Evolutionary conservation across 2,888 invertebrate genomes (phyloP).

Genomic region (Nineta flava): DNA sequence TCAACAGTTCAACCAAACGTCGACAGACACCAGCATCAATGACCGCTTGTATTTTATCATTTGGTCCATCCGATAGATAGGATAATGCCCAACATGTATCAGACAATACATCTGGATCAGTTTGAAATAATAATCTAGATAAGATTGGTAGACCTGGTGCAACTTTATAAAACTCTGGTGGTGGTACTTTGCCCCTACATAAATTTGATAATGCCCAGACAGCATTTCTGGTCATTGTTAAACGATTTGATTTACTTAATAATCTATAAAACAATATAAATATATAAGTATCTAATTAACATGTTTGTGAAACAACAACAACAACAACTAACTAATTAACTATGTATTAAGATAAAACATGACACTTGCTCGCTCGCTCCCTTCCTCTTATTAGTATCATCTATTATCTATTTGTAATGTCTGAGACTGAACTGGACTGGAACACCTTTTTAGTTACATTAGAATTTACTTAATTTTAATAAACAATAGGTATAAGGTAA

Average conservation of each 20-base stretch:
- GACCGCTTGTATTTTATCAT: slow-evolving; percentile 94
- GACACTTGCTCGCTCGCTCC: too few relatives aligned
- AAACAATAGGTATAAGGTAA: too few relatives aligned
- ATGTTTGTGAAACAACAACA: too few relatives aligned
- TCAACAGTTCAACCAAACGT: slow-evolving; percentile 32
- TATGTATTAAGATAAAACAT: too few relatives aligned
- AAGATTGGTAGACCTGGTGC: slow-evolving; percentile 71
- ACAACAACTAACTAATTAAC: too few relatives aligned
- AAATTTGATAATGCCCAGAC: slow-evolving; percentile 97
- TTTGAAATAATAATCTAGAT: slow-evolving; percentile 71
- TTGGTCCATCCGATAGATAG: slow-evolving; percentile 90
- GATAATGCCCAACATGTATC: slow-evolving; percentile 97
- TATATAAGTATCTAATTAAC: not conserved
- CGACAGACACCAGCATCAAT: slow-evolving; percentile 91
- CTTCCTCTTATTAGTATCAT: too few relatives aligned
- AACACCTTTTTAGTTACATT: too few relatives aligned
- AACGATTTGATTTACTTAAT: slow-evolving; percentile 59
- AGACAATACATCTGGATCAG: slow-evolving; percentile 76
- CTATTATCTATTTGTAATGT: too few relatives aligned
- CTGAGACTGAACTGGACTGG: too few relatives aligned
- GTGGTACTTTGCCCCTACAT: slow-evolving; percentile 93
- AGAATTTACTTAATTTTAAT: too few relatives aligned
- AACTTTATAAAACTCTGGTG: slow-evolving; percentile 77
- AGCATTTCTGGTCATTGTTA: slow-evolving; percentile 90
- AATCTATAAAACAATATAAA: slow-evolving; percentile 40